These are phyloP conservation scores for Blastobasis lacticolella DNA, from an alignment of 2,888 invertebrate species.

Conservation along the genomic window DNA sequence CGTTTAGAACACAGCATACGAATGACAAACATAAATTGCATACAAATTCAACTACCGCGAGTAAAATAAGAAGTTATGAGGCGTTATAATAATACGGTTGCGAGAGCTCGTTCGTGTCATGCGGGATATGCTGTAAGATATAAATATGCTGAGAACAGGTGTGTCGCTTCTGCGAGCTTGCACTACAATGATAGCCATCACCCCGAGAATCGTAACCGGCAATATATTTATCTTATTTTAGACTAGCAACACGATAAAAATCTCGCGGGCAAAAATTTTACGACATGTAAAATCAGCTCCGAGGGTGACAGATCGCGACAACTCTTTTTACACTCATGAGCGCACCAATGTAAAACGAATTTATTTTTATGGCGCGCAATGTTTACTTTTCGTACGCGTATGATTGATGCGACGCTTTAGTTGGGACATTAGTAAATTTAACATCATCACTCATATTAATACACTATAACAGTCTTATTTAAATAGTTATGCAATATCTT, in stretches of 20 bases:
- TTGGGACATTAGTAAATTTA: too few species aligned
- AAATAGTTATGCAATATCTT: too few species aligned
- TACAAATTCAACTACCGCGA: too few species aligned
- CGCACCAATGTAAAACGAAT: constrained; percentile 39
- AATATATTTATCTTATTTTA: constrained; percentile 36
- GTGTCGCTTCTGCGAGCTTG: constrained; percentile 34
- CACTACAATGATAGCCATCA: constrained; percentile 42
- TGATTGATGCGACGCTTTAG: constrained; percentile 13
- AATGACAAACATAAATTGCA: neutral
- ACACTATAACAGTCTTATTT: too few species aligned
- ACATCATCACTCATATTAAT: too few species aligned
- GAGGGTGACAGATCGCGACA: constrained; percentile 33
- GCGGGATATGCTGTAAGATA: constrained; percentile 32
- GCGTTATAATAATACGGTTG: too few species aligned
- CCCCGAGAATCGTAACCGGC: constrained; percentile 26
- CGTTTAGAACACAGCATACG: constrained; percentile 8
- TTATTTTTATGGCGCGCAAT: constrained; percentile 34
- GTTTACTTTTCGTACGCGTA: constrained; percentile 31
- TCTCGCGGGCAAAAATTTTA: constrained; percentile 44
- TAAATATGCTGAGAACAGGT: constrained; percentile 53
- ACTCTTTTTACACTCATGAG: constrained; percentile 40
- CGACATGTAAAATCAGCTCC: constrained; percentile 44
- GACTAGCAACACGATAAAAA: constrained; percentile 38
- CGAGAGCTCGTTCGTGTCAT: constrained; percentile 6
- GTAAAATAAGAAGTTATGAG: too few species aligned